Percentiles rank a stretch among this genome's conserved stretches.
These are phyloP conservation scores for Philotrypesis tridentata DNA, from an alignment of 1,140 invertebrate genomes.

Conservation along the genomic window DNA sequence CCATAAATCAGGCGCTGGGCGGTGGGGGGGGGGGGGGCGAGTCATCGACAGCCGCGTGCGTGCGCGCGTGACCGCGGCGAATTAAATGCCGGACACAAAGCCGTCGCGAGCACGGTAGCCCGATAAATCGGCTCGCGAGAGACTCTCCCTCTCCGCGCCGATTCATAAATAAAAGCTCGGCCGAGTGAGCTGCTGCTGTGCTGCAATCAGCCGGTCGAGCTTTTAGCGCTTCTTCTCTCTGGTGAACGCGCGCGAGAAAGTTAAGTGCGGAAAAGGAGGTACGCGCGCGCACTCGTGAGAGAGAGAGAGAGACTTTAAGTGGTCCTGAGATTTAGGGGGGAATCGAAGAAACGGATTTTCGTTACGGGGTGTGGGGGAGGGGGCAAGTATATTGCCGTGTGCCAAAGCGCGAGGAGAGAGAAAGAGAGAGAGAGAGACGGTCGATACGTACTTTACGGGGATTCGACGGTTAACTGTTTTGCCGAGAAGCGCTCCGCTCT, in stretches of 20 bases:
- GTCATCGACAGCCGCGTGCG: slow-evolving; percentile 23
- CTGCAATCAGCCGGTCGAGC: slow-evolving; percentile 24
- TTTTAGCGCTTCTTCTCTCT: slow-evolving; percentile 22
- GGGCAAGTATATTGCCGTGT: background rate
- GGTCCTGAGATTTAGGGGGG: background rate
- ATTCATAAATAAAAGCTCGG: slow-evolving; percentile 24
- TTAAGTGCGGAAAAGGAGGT: background rate
- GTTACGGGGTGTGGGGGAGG: too few species aligned
- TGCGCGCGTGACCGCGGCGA: slow-evolving; percentile 22
- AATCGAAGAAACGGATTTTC: background rate
- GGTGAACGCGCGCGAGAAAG: background rate
- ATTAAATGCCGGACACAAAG: slow-evolving; percentile 25
- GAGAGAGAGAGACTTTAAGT: background rate
- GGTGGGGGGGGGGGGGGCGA: background rate
- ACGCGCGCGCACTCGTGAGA: too few species aligned
- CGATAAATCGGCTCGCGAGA: slow-evolving; percentile 30
- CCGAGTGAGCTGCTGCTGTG: background rate
- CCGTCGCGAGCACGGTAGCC: background rate
- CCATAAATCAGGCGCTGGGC: background rate
- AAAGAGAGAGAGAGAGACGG: background rate
- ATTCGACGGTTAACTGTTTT: background rate
- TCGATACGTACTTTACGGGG: background rate
- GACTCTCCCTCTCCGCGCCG: background rate
- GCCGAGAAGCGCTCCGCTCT: background rate
- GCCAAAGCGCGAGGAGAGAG: too few species aligned